phyloP scores from a whole-genome alignment of 2,113 vertebrate genomes.

The Lota lota region DNA sequence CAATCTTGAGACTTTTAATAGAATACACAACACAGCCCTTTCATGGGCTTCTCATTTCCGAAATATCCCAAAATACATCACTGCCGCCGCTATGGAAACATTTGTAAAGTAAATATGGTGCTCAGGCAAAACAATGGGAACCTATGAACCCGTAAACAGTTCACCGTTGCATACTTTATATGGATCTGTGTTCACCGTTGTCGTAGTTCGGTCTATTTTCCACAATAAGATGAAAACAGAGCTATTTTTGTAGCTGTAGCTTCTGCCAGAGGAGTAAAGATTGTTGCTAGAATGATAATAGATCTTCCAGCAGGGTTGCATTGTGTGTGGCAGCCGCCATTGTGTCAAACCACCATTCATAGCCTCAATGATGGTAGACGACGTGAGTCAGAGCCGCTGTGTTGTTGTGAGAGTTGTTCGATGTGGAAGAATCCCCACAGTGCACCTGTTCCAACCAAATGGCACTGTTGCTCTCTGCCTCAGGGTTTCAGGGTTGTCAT shows the following conservation, averaged over 20 bases:
- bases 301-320: too few relatives aligned
- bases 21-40: conserved; percentile 39
- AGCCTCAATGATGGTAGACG: too few relatives aligned
- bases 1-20: conserved; percentile 43
- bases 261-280: too few relatives aligned
- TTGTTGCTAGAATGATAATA: too few relatives aligned
- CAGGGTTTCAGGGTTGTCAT: conserved; percentile 16
- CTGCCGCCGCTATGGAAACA: conserved; percentile 5
- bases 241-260: too few relatives aligned
- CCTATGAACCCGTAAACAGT: too few relatives aligned
- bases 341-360: neutral
- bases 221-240: too few relatives aligned
- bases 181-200: too few relatives aligned
- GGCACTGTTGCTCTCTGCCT: conserved; percentile 9
- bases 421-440: neutral
- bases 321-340: neutral
- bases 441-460: neutral
- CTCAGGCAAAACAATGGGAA: too few relatives aligned
- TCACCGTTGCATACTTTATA: too few relatives aligned
- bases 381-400: neutral
- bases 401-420: neutral
- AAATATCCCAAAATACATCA: neutral
- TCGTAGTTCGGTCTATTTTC: too few relatives aligned
- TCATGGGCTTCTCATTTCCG: conserved; percentile 30
- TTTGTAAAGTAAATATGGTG: neutral